phyloP scores from a whole-genome alignment of 1,140 invertebrate species.

The Drosophila kanapiae region DNA sequence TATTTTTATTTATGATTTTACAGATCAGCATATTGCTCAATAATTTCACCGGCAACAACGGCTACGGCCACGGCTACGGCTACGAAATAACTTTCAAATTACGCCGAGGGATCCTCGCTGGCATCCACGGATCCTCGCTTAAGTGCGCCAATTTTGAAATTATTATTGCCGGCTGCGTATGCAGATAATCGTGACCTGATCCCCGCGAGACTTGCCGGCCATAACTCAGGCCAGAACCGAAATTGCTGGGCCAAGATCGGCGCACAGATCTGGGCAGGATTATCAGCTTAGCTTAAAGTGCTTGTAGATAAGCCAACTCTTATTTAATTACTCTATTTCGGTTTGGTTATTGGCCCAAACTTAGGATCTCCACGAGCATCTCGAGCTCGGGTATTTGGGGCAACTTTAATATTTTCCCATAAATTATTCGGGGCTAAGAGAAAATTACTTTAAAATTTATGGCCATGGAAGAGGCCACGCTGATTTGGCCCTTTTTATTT shows the following conservation, averaged over 20 bases:
- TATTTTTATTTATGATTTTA: conserved; percentile 84
- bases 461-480: conserved; percentile 54
- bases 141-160: conserved; percentile 82
- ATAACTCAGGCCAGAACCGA: conserved; percentile 62
- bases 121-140: conserved; percentile 44
- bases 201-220: conserved; percentile 22
- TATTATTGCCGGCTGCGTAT: conserved; percentile 81
- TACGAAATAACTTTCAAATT: conserved; percentile 81
- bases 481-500: conserved; percentile 77
- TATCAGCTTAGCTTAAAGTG: conserved; percentile 3
- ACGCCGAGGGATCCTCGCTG: conserved; percentile 42
- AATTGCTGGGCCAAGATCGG: conserved; percentile 54
- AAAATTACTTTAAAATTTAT: conserved; percentile 84
- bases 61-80: conserved; percentile 26
- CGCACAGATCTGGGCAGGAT: conserved; percentile 13
- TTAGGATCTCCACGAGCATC: neutral
- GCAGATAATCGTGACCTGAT: conserved; percentile 81
- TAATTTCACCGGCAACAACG: conserved; percentile 62
- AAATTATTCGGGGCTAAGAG: conserved; percentile 72
- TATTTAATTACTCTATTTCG: conserved; percentile 74
- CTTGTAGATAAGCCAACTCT: conserved; percentile 24
- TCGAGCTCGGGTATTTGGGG: conserved; percentile 53
- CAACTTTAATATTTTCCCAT: conserved; percentile 78
- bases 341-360: conserved; percentile 24
- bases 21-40: conserved; percentile 84